Base-by-base conservation (phyloP, 1,140 invertebrate species). In the Calosoma granatense region DNA sequence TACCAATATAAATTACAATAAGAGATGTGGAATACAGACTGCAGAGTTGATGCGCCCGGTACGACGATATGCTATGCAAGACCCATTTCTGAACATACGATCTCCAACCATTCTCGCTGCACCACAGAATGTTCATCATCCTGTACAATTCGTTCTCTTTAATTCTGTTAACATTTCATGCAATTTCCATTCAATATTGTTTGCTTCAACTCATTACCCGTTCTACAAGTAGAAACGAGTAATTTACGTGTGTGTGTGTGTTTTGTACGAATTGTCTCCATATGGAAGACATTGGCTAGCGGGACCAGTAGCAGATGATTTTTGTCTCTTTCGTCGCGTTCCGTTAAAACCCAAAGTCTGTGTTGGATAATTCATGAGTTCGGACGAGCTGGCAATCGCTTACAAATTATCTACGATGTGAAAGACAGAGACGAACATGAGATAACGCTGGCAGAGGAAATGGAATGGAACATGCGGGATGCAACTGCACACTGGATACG, bases 321-420 rank as follows among this genome's bases (percentile, higher is more conserved):
- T 17, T 47, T 47, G 41, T 47, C 41, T 9, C 15, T 12, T 47
- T 17, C 15, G 41, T 47, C 9, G 41, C 41, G 26, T 30, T 17
- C 9, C 41, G 41, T 47, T 12, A 47, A 47, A 47, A 47, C 9
- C 17, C 41, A 3, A 6, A 3, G 15, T 12, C 41, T 21, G 53
- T 36, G 53, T 54, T 54, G 53, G 53, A 30, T 54, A 54, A 54
- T 54, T 54, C 53, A 54, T 54, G 53, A 54, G 53, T 19, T n/a
- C 14, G 12, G 22, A 54, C 53, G 53, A 54, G 26, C 53, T 54
- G 53, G 53, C 53, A 54, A 54, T 54, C 14, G 53, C 53, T 20
- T 36, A 36, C 22, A 54, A 54, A 54, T 54, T 26, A 26, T 19
- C 22, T n/a, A 21, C 53, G 15, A 36, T 36, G 22, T n/a, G 3